A percentile compares a stretch with the other conserved stretches of the same genome.
phyloP scores from a whole-genome alignment of 2,888 invertebrate species.

The Epinotia nisella region DNA sequence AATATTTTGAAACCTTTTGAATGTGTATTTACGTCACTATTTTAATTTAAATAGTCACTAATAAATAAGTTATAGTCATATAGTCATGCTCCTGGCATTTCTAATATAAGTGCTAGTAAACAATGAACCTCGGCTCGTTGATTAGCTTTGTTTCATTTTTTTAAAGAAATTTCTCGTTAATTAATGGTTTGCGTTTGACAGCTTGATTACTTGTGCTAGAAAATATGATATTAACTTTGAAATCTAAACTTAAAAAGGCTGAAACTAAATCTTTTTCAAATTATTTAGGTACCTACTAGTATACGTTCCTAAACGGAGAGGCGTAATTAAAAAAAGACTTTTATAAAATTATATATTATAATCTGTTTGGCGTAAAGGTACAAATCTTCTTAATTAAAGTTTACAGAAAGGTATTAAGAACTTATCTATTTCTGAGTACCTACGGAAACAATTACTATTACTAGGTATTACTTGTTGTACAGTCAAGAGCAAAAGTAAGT shows the following conservation, averaged over 20 bases:
- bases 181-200: constrained; percentile 23
- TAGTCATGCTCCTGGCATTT: not conserved
- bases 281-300: too few relatives aligned
- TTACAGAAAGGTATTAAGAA: too few relatives aligned
- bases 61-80: too few relatives aligned
- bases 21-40: not conserved
- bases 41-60: not conserved
- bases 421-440: too few relatives aligned
- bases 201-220: constrained; percentile 6
- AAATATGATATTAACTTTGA: not conserved
- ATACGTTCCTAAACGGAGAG: too few relatives aligned
- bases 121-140: not conserved
- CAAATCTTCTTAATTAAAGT: too few relatives aligned
- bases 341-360: too few relatives aligned
- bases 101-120: constrained; percentile 1
- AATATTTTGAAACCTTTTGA: not conserved
- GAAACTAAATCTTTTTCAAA: not conserved
- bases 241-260: not conserved
- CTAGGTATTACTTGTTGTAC: too few relatives aligned
- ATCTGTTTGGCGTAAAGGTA: too few relatives aligned
- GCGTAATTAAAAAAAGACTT: too few relatives aligned
- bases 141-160: constrained; percentile 17
- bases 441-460: too few relatives aligned
- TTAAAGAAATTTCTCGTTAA: constrained; percentile 10
- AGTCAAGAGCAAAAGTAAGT: too few relatives aligned